A percentile compares a stretch with the other conserved stretches of the same genome.
Evolutionary conservation across 1,140 invertebrate genomes (phyloP).

Genomic region (Aethina tumida): DNA sequence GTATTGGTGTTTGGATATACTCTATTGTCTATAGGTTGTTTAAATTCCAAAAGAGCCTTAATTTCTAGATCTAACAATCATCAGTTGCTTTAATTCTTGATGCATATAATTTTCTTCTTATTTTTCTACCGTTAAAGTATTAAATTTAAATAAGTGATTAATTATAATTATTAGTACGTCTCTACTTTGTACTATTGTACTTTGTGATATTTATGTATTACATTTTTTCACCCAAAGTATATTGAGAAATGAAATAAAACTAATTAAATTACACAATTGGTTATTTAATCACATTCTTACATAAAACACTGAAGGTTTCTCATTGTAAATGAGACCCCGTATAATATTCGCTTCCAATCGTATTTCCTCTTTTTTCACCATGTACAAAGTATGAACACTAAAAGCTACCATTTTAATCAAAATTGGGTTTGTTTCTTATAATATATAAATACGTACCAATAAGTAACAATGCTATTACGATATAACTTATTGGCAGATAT

Average conservation of each 20-base stretch:
- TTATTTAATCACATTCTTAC: no score
- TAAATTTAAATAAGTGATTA: constrained; percentile 1
- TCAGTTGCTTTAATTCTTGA: constrained; percentile 4
- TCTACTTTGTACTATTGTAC: not conserved
- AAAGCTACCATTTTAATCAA: no score
- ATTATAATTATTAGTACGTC: not conserved
- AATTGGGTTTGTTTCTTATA: no score
- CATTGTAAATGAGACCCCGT: no score
- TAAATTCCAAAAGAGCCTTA: constrained; percentile 21
- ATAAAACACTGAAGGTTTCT: no score
- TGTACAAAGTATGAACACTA: no score
- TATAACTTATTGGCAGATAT: no score
- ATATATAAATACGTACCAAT: no score
- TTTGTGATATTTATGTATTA: constrained; percentile 1
- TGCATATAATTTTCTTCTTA: constrained; percentile 2
- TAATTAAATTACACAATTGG: not conserved
- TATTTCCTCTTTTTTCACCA: no score
- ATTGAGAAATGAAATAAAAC: not conserved
- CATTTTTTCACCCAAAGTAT: not conserved
- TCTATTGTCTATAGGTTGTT: constrained; percentile 20
- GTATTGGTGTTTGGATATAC: constrained; percentile 22
- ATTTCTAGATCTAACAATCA: constrained; percentile 16
- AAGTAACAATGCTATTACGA: no score
- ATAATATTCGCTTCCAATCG: no score
- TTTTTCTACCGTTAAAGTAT: constrained; percentile 6